phyloP scores from a whole-genome alignment of 23 tunicate genomes.

The Oikopleura vanhoeffeni region DNA sequence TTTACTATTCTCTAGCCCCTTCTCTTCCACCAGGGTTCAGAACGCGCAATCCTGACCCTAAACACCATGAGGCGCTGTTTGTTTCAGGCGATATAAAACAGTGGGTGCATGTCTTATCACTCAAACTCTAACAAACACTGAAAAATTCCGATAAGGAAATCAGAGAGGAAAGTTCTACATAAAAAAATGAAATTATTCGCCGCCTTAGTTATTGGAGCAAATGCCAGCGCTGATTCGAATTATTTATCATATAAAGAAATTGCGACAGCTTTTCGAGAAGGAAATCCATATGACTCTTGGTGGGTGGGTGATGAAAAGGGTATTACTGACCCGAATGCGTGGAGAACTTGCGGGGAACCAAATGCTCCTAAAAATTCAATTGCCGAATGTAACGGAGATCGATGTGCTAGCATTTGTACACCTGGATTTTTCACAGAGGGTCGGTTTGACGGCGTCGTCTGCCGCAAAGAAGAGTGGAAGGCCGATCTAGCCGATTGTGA shows the following conservation, averaged over 20 bases:
- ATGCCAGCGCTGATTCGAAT: no score
- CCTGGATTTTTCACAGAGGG: neutral
- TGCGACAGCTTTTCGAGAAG: neutral
- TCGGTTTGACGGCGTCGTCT: neutral
- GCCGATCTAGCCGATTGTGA: neutral
- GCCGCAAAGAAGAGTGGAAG: neutral
- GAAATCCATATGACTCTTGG: neutral
- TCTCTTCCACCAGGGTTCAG: no score
- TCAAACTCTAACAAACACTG: no score
- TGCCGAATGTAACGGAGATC: neutral
- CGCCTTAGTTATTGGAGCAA: no score
- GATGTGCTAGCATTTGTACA: neutral
- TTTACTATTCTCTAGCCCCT: no score
- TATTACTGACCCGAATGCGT: neutral
- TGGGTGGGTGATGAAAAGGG: neutral
- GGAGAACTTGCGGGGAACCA: neutral
- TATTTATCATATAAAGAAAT: neutral
- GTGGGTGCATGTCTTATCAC: no score
- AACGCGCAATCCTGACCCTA: no score
- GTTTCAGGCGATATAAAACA: no score
- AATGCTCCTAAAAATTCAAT: neutral
- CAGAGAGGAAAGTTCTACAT: no score
- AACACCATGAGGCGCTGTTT: no score
- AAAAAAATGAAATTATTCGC: no score
- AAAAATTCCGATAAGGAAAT: no score